A percentile compares a stretch with the other conserved stretches of the same genome.
Evolutionary conservation across 2,797 vertebrate genomes (phyloP).

Genomic region (Coilia nasus): DNA sequence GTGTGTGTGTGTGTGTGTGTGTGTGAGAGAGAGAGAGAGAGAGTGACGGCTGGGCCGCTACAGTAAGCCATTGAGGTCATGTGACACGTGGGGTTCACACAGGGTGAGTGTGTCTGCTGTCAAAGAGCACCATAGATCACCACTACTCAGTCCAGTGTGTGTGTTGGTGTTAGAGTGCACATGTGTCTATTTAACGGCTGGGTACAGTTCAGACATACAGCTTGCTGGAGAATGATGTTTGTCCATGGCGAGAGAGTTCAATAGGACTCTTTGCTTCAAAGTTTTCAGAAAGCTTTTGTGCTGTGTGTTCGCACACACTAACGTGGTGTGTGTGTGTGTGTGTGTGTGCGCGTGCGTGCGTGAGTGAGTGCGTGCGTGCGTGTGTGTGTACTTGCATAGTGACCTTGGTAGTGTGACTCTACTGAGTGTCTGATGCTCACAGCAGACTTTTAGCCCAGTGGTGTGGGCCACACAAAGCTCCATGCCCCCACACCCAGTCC

Average conservation of each 20-base stretch:
- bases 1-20: constrained; percentile 8
- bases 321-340: not conserved
- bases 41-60: not conserved
- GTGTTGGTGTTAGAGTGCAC: not conserved
- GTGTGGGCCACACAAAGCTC: too few relatives aligned
- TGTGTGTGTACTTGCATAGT: not conserved
- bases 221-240: not conserved
- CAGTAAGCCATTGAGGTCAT: constrained; percentile 33
- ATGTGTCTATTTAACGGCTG: not conserved
- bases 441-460: too few relatives aligned
- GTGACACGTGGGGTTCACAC: constrained; percentile 31
- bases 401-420: too few relatives aligned
- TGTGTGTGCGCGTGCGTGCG: not conserved
- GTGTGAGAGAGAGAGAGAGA: not conserved
- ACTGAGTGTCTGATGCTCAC: too few relatives aligned
- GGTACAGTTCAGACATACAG: not conserved
- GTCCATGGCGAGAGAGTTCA: too few relatives aligned
- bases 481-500: too few relatives aligned
- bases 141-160: not conserved
- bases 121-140: constrained; percentile 32
- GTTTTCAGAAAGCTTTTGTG: too few relatives aligned
- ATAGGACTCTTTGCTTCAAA: too few relatives aligned
- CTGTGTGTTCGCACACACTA: not conserved
- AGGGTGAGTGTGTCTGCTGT: constrained; percentile 34
- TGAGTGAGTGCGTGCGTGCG: not conserved